Percentiles rank a stretch among this genome's conserved stretches.
Conservation (phyloP, 1,140 invertebrate genomes). For the Drosophila mayri region DNA sequence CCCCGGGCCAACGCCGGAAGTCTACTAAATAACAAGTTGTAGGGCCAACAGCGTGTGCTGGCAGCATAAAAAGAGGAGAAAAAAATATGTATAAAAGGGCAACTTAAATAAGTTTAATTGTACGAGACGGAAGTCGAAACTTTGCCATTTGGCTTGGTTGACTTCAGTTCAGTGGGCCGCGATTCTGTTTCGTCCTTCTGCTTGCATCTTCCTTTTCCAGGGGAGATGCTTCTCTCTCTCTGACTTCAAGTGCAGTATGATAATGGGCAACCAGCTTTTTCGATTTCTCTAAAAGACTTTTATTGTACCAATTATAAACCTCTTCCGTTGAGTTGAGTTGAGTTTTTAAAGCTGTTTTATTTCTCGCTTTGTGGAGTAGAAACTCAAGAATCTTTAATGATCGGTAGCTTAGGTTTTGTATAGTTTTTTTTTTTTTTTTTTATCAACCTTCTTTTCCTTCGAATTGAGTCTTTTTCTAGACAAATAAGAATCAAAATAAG, state of each 20-base stretch:
- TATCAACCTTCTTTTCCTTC: too few relatives aligned
- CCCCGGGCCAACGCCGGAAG: slow-evolving; percentile 28
- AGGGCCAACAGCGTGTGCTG: slow-evolving; percentile 18
- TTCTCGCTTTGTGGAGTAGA: too few relatives aligned
- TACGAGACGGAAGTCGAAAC: slow-evolving; percentile 46
- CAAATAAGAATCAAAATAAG: too few relatives aligned
- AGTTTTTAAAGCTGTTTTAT: too few relatives aligned
- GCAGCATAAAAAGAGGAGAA: background rate
- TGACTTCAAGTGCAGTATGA: background rate
- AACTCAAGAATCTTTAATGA: too few relatives aligned
- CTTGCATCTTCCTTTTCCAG: background rate
- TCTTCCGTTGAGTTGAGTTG: background rate
- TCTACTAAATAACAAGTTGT: slow-evolving; percentile 46
- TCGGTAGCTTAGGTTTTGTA: too few relatives aligned
- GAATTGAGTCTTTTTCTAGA: too few relatives aligned
- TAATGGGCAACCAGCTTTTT: background rate
- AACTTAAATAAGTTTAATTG: slow-evolving; percentile 69
- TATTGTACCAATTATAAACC: background rate
- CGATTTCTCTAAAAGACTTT: background rate
- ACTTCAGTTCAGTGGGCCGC: background rate
- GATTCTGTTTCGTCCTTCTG: background rate
- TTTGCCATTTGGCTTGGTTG: slow-evolving; percentile 38
- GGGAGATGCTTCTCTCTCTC: too few relatives aligned
- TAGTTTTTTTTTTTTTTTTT: too few relatives aligned
- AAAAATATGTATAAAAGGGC: slow-evolving; percentile 17